Evolutionary conservation across 2,113 vertebrate species (phyloP).

Genomic region (Melanocharis versteri): DNA sequence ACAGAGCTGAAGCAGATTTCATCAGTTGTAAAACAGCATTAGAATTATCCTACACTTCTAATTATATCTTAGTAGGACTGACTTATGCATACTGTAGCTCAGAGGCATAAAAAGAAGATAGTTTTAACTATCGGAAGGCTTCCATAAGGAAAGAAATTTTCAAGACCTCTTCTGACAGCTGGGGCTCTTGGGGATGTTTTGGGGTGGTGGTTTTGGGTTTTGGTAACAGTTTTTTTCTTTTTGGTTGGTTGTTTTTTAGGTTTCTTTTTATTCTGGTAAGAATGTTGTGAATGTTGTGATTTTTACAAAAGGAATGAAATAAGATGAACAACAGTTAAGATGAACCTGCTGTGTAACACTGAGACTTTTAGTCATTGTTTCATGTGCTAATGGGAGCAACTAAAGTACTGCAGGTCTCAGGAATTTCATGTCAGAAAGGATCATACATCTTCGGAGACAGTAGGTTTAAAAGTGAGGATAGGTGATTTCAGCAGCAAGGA

Average conservation of each 20-base stretch:
- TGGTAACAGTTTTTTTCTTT: neutral
- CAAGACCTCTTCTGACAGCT: neutral
- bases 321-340: neutral
- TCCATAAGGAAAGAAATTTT: slow-evolving; percentile 20
- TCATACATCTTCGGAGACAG: neutral
- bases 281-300: neutral
- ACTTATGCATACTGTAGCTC: slow-evolving; percentile 48
- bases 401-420: neutral
- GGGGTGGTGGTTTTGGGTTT: neutral
- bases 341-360: neutral
- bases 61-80: slow-evolving; percentile 68
- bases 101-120: slow-evolving; percentile 54
- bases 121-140: slow-evolving; percentile 22
- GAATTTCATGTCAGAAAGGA: neutral
- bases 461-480: neutral
- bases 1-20: slow-evolving; percentile 68
- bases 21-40: slow-evolving; percentile 74
- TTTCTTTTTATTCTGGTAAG: neutral
- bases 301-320: neutral
- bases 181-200: neutral
- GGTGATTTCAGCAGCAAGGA: slow-evolving; percentile 2
- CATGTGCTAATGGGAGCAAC: neutral
- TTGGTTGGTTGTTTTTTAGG: rapidly evolving
- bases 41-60: slow-evolving; percentile 73
- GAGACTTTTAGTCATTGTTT: neutral